A percentile compares a stretch with the other conserved stretches of the same genome.
Conservation (phyloP, 2,797 vertebrate genomes). For the Aplochiton taeniatus region DNA sequence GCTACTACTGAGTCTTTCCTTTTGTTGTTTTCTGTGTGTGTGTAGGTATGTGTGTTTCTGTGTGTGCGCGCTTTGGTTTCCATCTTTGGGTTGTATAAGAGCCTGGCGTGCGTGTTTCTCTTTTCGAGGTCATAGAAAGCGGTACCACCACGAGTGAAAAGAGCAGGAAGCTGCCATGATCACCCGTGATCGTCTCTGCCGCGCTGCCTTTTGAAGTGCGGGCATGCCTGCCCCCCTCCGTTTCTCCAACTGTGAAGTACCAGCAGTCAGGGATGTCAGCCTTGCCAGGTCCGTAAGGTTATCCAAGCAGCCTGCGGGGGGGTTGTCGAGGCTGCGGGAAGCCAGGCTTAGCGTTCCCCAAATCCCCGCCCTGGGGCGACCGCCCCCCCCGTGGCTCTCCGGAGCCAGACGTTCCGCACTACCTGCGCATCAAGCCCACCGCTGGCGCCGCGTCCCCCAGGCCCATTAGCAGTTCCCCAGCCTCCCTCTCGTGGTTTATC, state of each 20-base stretch:
- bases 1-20: conserved; percentile 33
- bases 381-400: not conserved
- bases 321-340: conserved; percentile 60
- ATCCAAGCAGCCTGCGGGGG: conserved; percentile 64
- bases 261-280: conserved; percentile 47
- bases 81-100: no score
- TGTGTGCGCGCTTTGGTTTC: conserved; percentile 35
- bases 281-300: conserved; percentile 59
- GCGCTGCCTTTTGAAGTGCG: conserved; percentile 32
- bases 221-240: conserved; percentile 21
- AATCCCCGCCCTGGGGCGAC: conserved; percentile 25
- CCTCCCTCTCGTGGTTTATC: no score
- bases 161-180: no score
- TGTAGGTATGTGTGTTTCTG: conserved; percentile 4
- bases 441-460: no score
- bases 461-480: no score
- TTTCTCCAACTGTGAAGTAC: not conserved
- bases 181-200: no score
- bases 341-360: conserved; percentile 64
- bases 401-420: no score
- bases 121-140: not conserved
- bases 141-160: no score
- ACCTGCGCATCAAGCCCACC: no score
- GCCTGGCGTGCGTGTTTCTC: conserved; percentile 56
- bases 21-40: not conserved